Evolutionary conservation across 2,888 invertebrate species (phyloP).

Genomic region (Lochmaea capreae): DNA sequence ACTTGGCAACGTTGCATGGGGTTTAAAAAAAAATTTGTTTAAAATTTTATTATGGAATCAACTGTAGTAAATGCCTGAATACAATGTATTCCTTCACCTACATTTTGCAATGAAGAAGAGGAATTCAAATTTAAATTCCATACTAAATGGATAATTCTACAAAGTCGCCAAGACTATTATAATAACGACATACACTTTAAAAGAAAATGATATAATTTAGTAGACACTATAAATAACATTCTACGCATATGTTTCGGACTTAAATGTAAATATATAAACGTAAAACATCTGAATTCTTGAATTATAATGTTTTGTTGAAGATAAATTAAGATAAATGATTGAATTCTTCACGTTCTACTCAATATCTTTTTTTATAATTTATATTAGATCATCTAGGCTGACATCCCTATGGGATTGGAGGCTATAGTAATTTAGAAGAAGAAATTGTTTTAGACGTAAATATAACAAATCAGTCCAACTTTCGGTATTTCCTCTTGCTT

Average conservation of each 20-base stretch:
- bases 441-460: too few species aligned
- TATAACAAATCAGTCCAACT: too few species aligned
- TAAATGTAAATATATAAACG: neutral
- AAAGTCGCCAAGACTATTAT: neutral
- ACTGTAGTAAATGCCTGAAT: neutral
- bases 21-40: too few species aligned
- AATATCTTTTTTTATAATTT: too few species aligned
- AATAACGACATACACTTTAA: neutral
- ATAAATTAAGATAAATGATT: neutral
- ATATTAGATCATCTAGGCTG: too few species aligned
- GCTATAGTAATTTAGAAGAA: too few species aligned
- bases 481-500: too few species aligned
- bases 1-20: too few species aligned
- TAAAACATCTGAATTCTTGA: neutral
- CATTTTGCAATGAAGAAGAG: neutral
- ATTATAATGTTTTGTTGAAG: neutral
- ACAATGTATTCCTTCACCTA: neutral
- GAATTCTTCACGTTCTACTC: too few species aligned
- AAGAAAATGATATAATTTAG: constrained; percentile 7
- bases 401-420: too few species aligned
- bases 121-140: constrained; percentile 4
- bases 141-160: neutral
- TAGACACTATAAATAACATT: neutral
- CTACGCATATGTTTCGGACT: neutral
- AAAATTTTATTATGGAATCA: too few species aligned